Evolutionary conservation across 2,113 vertebrate genomes (phyloP).

Genomic region (Rhinopithecus roxellana): DNA sequence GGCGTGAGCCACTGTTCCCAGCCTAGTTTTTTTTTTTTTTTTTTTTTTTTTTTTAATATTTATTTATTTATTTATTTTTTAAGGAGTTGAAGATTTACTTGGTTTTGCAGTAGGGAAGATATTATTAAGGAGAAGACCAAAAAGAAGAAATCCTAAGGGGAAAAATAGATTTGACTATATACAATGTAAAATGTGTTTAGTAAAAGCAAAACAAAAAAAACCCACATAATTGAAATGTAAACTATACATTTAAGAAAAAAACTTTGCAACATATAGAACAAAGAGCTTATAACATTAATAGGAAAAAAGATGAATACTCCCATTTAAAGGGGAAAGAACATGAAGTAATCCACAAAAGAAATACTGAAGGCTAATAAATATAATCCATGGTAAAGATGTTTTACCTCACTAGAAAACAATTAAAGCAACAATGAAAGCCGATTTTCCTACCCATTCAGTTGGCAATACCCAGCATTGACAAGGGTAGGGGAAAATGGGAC

Average conservation of each 20-base stretch:
- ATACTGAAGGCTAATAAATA: background rate
- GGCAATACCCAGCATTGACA: background rate
- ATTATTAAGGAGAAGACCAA: background rate
- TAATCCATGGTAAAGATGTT: background rate
- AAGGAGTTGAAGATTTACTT: background rate
- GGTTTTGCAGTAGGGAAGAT: background rate
- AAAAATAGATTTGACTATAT: background rate
- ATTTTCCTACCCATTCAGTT: background rate
- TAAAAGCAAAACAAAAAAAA: background rate
- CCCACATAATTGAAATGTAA: background rate
- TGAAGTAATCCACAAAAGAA: background rate
- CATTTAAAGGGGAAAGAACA: background rate
- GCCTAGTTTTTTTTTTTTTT: background rate
- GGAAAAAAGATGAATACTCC: background rate
- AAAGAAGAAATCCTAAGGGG: background rate
- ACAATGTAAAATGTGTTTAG: background rate
- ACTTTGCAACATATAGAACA: background rate
- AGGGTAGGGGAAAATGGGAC: background rate
- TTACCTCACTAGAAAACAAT: background rate
- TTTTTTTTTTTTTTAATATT: no score
- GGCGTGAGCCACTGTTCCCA: no score
- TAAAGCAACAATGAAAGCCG: background rate
- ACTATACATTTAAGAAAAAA: background rate
- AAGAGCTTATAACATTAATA: conserved; percentile 19
- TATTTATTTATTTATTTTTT: no score